Evolutionary conservation across 1,140 invertebrate species (phyloP), one percentile per base, ranked within the genome.

Genomic region (Drosophila bocki): DNA sequence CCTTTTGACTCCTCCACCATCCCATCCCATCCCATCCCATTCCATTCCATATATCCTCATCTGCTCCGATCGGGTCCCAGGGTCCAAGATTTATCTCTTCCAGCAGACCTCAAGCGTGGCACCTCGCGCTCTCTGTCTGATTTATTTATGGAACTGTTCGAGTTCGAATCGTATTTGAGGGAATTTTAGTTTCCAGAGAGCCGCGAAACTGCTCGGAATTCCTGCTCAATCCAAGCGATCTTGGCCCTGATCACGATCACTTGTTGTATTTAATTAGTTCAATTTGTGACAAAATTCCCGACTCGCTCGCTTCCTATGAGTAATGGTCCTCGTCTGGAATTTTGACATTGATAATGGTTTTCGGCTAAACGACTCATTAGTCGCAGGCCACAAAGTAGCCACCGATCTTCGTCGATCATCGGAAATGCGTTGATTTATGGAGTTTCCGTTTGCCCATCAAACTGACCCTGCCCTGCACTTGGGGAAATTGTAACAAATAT

Each of bases 41-140:
- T n/a, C 62, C 32, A 61, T 50, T n/a, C 12, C 35, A 45, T 71
- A 59, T 37, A 70, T 70, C 65, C 33, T 39, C 35, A 45, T 32
- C 57, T 61, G 51, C 35, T 32, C 54, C 54, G 75, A 67, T 77
- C 75, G 72, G 39, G 50, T 68, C 54, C 35, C 75, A 91, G 83
- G 88, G 91, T 91, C 91, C 75, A 91, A 91, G 88, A 91, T 91
- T 91, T 91, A 91, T 91, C 71, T 91, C 68, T 74, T 88, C 61
- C 70, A 85, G 60, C 47, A 68, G 56, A 70, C 59, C 74, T 91
- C 88, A 80, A 90, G 88, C 88, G 80, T 91, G 76, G 53, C 80
- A 69, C 78, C 67, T 63, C 63, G 47, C 33, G 57, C 56, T 42
- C 41, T 77, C 22, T 8, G 58, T 71, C 76, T 76, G 78, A 90